Evolutionary conservation across 1,140 invertebrate genomes (phyloP).

Genomic region (Magallana angulata): DNA sequence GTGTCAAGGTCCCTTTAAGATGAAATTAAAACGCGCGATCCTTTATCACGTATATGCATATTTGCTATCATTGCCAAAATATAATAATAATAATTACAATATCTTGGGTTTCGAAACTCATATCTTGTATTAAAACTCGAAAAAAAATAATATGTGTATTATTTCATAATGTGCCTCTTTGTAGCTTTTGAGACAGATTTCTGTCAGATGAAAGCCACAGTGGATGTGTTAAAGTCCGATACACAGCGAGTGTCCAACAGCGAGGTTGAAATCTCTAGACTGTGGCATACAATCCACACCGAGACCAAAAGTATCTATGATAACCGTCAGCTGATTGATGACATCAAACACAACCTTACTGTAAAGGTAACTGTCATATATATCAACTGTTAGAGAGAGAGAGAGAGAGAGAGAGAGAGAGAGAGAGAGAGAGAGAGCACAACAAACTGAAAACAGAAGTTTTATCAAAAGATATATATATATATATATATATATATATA

Average conservation of each 20-base stretch:
- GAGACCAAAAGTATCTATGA: slow-evolving; percentile 29
- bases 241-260: background rate
- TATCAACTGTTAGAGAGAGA: no score
- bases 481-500: no score
- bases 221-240: background rate
- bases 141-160: background rate
- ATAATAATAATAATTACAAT: no score
- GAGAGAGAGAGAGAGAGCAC: no score
- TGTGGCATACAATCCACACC: slow-evolving; percentile 7
- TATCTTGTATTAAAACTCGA: background rate
- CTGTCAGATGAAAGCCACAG: background rate
- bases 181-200: slow-evolving; percentile 21
- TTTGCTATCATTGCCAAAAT: no score
- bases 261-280: slow-evolving; percentile 12
- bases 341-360: background rate
- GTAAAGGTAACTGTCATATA: background rate
- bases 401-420: no score
- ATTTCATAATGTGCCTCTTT: background rate
- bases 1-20: no score
- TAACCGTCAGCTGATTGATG: slow-evolving; percentile 10
- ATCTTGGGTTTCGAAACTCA: no score
- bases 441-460: no score
- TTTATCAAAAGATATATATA: no score
- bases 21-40: no score
- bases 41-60: no score